Percentiles rank a stretch among this genome's conserved stretches.
phyloP scores from a whole-genome alignment of 2,888 invertebrate species.

The Agrochola circellaris region DNA sequence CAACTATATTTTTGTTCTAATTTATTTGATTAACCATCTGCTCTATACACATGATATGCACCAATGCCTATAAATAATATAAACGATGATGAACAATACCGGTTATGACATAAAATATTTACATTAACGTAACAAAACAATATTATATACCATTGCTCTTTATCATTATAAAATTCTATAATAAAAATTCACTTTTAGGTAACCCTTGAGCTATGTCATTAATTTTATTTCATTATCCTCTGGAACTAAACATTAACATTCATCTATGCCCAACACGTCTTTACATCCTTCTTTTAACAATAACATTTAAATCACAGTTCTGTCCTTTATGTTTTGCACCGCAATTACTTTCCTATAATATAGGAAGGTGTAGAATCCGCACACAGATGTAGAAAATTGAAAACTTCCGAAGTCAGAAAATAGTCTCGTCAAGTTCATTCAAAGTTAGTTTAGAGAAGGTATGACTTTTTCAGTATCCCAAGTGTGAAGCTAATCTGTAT shows the following conservation, averaged over 20 bases:
- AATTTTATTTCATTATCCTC: slow-evolving; percentile 67
- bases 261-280: slow-evolving; percentile 67
- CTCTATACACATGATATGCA: slow-evolving; percentile 91
- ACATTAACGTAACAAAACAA: slow-evolving; percentile 79
- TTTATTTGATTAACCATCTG: slow-evolving; percentile 91
- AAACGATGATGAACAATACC: slow-evolving; percentile 85
- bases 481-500: slow-evolving; percentile 32
- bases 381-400: slow-evolving; percentile 49
- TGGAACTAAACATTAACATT: slow-evolving; percentile 68
- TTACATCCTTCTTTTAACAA: slow-evolving; percentile 73
- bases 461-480: slow-evolving; percentile 29
- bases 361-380: slow-evolving; percentile 66
- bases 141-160: slow-evolving; percentile 80
- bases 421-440: slow-evolving; percentile 28
- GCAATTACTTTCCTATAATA: slow-evolving; percentile 67
- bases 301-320: slow-evolving; percentile 85
- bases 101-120: slow-evolving; percentile 83
- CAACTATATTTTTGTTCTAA: slow-evolving; percentile 87
- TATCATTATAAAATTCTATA: slow-evolving; percentile 77
- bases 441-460: slow-evolving; percentile 40
- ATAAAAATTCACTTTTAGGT: slow-evolving; percentile 70
- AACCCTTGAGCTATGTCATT: slow-evolving; percentile 78
- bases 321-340: slow-evolving; percentile 74
- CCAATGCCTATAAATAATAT: slow-evolving; percentile 90
- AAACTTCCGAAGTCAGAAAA: slow-evolving; percentile 49